Evolutionary conservation across 2,888 invertebrate species (phyloP).

Genomic region (Agrotis ipsilon): DNA sequence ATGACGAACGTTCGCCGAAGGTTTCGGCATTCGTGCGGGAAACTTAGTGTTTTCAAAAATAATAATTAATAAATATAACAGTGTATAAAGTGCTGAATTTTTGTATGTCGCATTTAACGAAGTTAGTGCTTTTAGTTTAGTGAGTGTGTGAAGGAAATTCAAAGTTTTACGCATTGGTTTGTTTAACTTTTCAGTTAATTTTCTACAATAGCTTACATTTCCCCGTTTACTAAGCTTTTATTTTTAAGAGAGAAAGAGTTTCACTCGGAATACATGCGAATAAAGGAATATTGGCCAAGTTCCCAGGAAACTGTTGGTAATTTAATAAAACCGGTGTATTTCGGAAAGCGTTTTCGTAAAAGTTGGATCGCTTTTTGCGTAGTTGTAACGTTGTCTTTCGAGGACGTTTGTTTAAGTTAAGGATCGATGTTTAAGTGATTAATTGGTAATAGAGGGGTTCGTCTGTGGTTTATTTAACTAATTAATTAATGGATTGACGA

Average conservation of each 20-base stretch:
- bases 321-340: constrained; percentile 36
- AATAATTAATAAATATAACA: constrained; percentile 37
- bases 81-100: constrained; percentile 67
- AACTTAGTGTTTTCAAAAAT: constrained; percentile 63
- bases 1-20: constrained; percentile 73
- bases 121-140: constrained; percentile 66
- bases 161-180: constrained; percentile 75
- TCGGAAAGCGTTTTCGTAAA: constrained; percentile 19
- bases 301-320: constrained; percentile 33
- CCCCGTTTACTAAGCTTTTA: constrained; percentile 14
- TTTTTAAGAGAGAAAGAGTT: constrained; percentile 24
- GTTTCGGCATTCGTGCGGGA: constrained; percentile 64
- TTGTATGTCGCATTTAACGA: constrained; percentile 62
- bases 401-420: constrained; percentile 17
- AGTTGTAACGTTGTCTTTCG: constrained; percentile 13
- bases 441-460: constrained; percentile 48
- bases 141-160: constrained; percentile 67
- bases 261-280: constrained; percentile 26
- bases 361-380: constrained; percentile 25
- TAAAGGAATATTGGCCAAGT: constrained; percentile 45
- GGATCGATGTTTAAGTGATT: constrained; percentile 33
- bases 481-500: constrained; percentile 72
- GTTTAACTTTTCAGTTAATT: constrained; percentile 51
- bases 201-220: constrained; percentile 53
- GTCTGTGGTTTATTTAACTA: constrained; percentile 63